phyloP scores from a whole-genome alignment of 2,797 vertebrate genomes.

The Xerus rutilus region DNA sequence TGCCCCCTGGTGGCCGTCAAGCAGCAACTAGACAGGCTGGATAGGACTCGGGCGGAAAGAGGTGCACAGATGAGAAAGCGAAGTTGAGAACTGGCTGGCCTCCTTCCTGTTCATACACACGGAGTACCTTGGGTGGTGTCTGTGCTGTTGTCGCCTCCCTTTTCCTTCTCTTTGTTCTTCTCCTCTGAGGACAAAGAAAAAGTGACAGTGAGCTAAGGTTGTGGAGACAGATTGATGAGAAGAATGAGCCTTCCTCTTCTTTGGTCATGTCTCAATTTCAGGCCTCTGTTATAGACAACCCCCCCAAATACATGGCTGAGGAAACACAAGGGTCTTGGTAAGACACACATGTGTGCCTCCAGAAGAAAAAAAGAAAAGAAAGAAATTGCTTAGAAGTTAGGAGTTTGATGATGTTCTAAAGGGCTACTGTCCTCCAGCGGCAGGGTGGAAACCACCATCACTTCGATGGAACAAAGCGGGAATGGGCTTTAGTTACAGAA shows the following conservation, averaged over 20 bases:
- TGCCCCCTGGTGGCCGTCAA: background rate
- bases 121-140: slow-evolving; percentile 85
- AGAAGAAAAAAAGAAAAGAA: background rate
- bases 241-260: background rate
- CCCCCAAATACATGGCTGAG: background rate
- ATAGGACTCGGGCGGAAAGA: background rate
- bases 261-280: background rate
- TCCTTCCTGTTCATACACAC: background rate
- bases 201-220: slow-evolving; percentile 7
- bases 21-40: background rate
- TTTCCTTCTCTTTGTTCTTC: slow-evolving; percentile 87
- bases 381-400: background rate
- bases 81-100: background rate
- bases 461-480: background rate
- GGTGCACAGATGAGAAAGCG: background rate
- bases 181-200: slow-evolving; percentile 84
- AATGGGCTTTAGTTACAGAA: background rate
- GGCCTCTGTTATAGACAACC: background rate
- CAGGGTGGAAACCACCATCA: background rate
- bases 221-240: background rate
- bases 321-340: background rate
- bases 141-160: slow-evolving; percentile 84
- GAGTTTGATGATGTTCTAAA: background rate
- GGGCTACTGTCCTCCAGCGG: background rate
- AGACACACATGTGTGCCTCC: background rate